Conservation (phyloP, 2,888 invertebrate species). For the Machimus atricapillus region DNA sequence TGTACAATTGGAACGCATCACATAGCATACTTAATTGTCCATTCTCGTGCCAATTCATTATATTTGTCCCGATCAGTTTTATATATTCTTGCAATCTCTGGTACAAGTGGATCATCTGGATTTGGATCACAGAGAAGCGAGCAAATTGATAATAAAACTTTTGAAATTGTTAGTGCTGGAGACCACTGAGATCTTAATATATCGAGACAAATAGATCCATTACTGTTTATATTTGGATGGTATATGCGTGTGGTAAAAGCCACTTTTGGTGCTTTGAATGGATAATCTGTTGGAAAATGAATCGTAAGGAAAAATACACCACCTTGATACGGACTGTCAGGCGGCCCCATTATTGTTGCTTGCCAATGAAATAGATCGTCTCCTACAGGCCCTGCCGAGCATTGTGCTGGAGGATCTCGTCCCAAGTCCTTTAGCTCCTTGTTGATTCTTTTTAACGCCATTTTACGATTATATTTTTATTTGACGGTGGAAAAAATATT, state of each 20-base stretch:
- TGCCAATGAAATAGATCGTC: conserved; percentile 99
- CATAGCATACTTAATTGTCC: conserved; percentile 99
- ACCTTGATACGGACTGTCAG: conserved; percentile 99
- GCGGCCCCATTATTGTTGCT: conserved; percentile 99
- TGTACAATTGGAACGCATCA: conserved; percentile 73
- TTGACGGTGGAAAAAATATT: conserved; percentile 55
- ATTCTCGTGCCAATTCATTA: conserved; percentile 99
- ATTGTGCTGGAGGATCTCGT: too few species aligned
- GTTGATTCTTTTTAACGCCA: conserved; percentile 98
- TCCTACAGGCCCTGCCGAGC: too few species aligned
- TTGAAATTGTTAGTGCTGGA: conserved; percentile 99
- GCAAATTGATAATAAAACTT: conserved; percentile 99
- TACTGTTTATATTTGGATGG: conserved; percentile 99
- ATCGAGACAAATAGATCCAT: conserved; percentile 99
- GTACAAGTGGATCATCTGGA: conserved; percentile 99
- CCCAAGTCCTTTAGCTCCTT: too few species aligned
- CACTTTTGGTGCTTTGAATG: conserved; percentile 99
- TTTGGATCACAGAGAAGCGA: conserved; percentile 99
- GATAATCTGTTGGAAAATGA: conserved; percentile 99
- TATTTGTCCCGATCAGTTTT: conserved; percentile 99
- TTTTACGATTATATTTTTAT: conserved; percentile 62
- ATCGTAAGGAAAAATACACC: conserved; percentile 99
- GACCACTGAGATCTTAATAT: conserved; percentile 99
- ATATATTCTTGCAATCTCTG: conserved; percentile 99
- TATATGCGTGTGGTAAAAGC: conserved; percentile 99